Evolutionary conservation across 2,888 invertebrate species (phyloP), one percentile per base, ranked within the genome.

Genomic region (Microctonus brassicae): DNA sequence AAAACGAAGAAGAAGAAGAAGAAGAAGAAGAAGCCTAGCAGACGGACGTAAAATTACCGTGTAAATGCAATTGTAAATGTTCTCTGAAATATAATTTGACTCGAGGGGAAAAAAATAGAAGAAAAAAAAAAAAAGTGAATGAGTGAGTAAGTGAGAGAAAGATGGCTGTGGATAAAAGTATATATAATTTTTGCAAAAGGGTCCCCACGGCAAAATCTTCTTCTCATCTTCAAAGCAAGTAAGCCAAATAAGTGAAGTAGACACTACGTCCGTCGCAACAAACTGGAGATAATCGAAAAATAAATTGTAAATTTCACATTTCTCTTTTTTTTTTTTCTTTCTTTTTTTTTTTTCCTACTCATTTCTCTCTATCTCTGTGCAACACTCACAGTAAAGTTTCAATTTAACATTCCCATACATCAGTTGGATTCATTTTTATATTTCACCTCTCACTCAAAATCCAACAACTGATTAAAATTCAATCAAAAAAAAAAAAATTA

Each of bases 11-110:
- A 13, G n/a, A n/a, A 47, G 47, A 47, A 47, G 29, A 3, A 29
- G 47, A 17, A 13, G n/a, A n/a, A 47, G 47, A 47, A 47, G 47
- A 47, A 47, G 47, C 17, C 29, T 29, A 58, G 13, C 33, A 58
- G 33, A 58, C 29, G 29, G 63, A 74, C 60, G 74, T 55, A 65
- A 77, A 77, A 79, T 75, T 77, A 77, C 74, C 72, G 79, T 76
- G 73, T 73, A 79, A 79, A 79, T 70, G 73, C 73, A 73, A 78
- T 77, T 75, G 77, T 74, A 77, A 76, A 77, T 70, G 74, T 69
- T 69, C 71, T 71, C 58, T 74, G 61, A 76, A 78, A 79, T 77
- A 79, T 72, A 73, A 77, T 76, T 78, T 73, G 64, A 55, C 66
- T 24, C 42, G 13, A 24, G 60, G 58, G 42, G 57, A 61, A 69